Evolutionary conservation across 1,140 invertebrate species (phyloP), one percentile per base, ranked within the genome.

Genomic region (Drosophila grimshawi): DNA sequence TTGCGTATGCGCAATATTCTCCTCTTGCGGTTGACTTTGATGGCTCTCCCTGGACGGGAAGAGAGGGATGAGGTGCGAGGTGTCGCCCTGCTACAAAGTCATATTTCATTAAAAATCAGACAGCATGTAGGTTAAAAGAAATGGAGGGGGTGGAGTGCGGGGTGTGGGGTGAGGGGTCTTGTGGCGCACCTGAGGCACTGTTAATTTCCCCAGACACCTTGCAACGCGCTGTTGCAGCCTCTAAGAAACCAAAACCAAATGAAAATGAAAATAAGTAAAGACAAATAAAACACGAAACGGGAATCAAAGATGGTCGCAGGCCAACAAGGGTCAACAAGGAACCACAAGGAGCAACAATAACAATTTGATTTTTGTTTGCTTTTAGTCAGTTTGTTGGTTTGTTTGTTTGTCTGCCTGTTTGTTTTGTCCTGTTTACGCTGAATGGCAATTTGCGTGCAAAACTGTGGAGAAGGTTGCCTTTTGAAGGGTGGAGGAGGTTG

Each of bases 171-270:
- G 33, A 32, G 49, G 10, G 19, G 19, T 19, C 19, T 19, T 19
- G 19, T 41, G 27, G 7, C 2, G 19, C 74, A 88, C 83, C 83
- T 88, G 77, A 75, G 85, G 85, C 83, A 52, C 78, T 80, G 80
- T 78, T 88, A 88, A 88, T 88, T 88, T 88, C 83, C 83, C 83
- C 77, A 78, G 83, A 89, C 85, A 83, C 80, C 80, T 78, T 82
- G 79, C 83, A 73, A 60, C 45, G 35, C 56, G 30, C 6, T 11
- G 43, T 51, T 71, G 64, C 57, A 60, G 35, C 56, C 67, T 67
- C 39, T 65, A 59, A 71, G 68, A 65, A 63, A 48, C 51, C 60
- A 19, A 55, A 52, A 57, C 56, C 67, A 67, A 86, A 86, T 76
- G 77, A 77, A 70, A 80, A 69, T 63, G 79, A 80, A 88, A 80